Conservation (phyloP, 2,113 vertebrate species). For the Scartelaos histophorus region DNA sequence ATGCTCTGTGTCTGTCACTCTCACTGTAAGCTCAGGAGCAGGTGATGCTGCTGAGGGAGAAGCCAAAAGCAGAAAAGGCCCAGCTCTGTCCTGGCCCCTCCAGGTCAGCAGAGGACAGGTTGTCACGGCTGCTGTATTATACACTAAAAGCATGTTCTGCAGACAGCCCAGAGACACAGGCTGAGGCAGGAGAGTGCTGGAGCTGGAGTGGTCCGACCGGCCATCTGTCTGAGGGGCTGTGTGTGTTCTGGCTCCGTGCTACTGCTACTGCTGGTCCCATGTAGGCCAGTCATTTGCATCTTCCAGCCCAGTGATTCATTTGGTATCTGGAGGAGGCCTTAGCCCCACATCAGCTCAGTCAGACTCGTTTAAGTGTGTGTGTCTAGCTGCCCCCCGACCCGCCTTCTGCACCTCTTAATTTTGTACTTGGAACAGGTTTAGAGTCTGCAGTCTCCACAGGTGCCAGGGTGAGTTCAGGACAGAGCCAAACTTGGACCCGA, state of each 20-base stretch:
- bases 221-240: constrained; percentile 69
- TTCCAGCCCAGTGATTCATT: constrained; percentile 69
- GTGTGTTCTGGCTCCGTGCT: constrained; percentile 52
- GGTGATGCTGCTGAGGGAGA: neutral
- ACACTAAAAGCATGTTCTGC: constrained; percentile 30
- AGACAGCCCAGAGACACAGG: constrained; percentile 19
- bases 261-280: constrained; percentile 57
- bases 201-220: constrained; percentile 62
- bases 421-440: constrained; percentile 35
- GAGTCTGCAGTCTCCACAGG: constrained; percentile 32
- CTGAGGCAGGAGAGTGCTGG: constrained; percentile 32
- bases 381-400: neutral
- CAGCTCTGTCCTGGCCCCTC: neutral
- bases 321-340: constrained; percentile 60
- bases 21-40: neutral
- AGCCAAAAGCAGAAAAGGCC: neutral
- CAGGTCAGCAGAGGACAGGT: neutral
- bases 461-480: constrained; percentile 33
- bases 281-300: constrained; percentile 70
- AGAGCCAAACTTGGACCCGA: constrained; percentile 21
- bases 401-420: constrained; percentile 36
- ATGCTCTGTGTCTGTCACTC: neutral
- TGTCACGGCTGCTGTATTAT: constrained; percentile 17
- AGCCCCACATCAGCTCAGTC: constrained; percentile 43
- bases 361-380: constrained; percentile 23